Evolutionary conservation across 2,797 vertebrate genomes (phyloP).

Genomic region (Tragopan temminckii): DNA sequence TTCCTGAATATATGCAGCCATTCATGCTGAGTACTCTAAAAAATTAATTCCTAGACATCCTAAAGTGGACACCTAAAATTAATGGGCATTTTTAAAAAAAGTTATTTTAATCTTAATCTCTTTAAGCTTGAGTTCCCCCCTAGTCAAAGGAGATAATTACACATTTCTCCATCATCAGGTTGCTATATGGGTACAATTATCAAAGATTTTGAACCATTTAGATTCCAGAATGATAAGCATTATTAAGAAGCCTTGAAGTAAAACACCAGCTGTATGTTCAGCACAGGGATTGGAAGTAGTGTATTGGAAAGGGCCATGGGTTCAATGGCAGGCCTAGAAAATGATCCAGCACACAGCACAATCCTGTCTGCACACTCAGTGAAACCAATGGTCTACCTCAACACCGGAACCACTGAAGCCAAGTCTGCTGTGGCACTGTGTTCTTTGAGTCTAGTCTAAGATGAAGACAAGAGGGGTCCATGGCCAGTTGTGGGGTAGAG

Average conservation of each 20-base stretch:
- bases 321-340: neutral
- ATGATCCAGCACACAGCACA: fast-evolving
- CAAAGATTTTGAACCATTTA: slow-evolving; percentile 20
- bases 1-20: neutral
- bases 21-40: slow-evolving; percentile 33
- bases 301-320: neutral
- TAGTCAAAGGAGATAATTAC: slow-evolving; percentile 42
- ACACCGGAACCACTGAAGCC: neutral
- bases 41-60: slow-evolving; percentile 34
- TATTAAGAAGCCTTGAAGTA: neutral
- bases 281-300: neutral
- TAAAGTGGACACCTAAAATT: slow-evolving; percentile 46
- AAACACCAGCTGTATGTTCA: neutral
- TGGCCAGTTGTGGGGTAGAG: neutral
- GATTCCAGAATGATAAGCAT: neutral
- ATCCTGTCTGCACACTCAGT: neutral
- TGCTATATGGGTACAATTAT: slow-evolving; percentile 7
- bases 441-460: fast-evolving
- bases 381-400: neutral
- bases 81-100: neutral
- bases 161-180: slow-evolving; percentile 8
- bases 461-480: neutral
- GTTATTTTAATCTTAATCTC: slow-evolving; percentile 24
- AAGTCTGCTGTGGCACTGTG: neutral
- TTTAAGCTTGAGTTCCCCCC: neutral